Conservation (phyloP, 2,797 vertebrate genomes). For the Rhinophrynus dorsalis region DNA sequence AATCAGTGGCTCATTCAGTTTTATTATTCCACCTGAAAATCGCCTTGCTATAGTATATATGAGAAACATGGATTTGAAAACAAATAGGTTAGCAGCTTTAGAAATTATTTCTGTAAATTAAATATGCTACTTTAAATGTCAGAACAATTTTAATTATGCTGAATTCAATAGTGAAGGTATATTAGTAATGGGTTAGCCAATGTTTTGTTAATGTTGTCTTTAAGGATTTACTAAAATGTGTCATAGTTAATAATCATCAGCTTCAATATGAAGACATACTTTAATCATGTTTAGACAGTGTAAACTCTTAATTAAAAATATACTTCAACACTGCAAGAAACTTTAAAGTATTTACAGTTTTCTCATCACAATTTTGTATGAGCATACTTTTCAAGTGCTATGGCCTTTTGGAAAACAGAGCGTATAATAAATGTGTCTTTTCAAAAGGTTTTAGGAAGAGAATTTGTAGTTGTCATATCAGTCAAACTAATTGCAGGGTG, state of each 20-base stretch:
- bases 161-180: neutral
- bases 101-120: no score
- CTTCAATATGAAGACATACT: no score
- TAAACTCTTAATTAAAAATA: neutral
- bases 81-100: no score
- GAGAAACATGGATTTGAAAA: no score
- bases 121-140: no score
- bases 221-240: neutral
- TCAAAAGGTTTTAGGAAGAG: constrained; percentile 39
- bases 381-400: neutral
- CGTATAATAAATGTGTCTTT: constrained; percentile 28
- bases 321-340: neutral
- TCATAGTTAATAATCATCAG: neutral
- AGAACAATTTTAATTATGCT: neutral
- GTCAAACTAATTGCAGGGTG: constrained; percentile 43
- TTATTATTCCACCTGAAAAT: no score
- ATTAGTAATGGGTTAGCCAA: neutral
- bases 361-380: neutral
- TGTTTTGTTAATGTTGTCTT: neutral
- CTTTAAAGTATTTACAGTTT: neutral
- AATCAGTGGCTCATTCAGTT: no score
- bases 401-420: constrained; percentile 15
- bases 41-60: no score
- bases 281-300: no score
- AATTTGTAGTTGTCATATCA: constrained; percentile 48